Conservation (phyloP, 2,797 vertebrate genomes). For the Microchirus variegatus region DNA sequence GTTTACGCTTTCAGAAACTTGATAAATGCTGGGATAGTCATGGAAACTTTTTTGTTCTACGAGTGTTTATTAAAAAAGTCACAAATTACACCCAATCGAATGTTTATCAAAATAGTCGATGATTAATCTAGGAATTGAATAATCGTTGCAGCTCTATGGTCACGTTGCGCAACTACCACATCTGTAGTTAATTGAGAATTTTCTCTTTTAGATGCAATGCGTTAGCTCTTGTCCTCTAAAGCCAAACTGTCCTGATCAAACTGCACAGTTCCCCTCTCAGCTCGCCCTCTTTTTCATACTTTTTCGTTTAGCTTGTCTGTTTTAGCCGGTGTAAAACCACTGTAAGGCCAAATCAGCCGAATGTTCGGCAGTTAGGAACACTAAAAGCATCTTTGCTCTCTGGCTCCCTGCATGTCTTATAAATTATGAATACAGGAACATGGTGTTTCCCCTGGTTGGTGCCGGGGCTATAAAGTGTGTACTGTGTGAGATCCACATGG, state of each 20-base stretch:
- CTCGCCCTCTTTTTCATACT: neutral
- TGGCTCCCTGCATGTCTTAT: conserved; percentile 30
- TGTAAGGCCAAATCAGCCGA: conserved; percentile 23
- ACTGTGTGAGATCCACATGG: conserved; percentile 15
- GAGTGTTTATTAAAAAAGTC: too few species aligned
- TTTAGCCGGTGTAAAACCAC: conserved; percentile 13
- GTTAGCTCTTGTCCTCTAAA: neutral
- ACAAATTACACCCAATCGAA: too few species aligned
- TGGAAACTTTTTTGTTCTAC: too few species aligned
- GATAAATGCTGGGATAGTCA: too few species aligned
- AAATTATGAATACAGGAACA: conserved; percentile 69
- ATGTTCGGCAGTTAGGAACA: conserved; percentile 40
- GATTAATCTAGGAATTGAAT: too few species aligned
- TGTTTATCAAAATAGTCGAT: too few species aligned
- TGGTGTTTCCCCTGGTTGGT: conserved; percentile 38
- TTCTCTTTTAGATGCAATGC: too few species aligned
- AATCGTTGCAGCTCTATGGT: too few species aligned
- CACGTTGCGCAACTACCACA: too few species aligned
- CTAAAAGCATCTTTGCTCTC: conserved; percentile 50
- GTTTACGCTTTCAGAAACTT: too few species aligned
- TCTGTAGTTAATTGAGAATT: too few species aligned
- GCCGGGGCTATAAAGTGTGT: conserved; percentile 32
- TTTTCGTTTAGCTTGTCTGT: neutral
- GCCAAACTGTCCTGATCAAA: neutral
- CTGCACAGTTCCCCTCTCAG: neutral